Conservation (phyloP, 2,888 invertebrate species). For the Anoncus sp. region DNA sequence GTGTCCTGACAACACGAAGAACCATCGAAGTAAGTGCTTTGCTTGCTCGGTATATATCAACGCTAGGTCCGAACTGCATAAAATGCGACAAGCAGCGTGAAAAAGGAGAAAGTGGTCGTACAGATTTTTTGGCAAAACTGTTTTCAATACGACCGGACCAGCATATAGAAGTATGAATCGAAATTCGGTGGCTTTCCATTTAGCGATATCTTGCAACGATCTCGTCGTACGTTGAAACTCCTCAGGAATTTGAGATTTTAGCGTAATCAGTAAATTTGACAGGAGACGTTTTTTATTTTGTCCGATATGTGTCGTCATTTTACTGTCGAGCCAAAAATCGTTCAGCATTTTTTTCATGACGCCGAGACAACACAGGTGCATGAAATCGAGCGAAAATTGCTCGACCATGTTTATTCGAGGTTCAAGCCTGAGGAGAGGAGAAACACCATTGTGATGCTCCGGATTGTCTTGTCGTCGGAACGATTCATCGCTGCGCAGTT, state of each 20-base stretch:
- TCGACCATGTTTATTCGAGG: slow-evolving; percentile 38
- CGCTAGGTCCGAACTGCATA: slow-evolving; percentile 16
- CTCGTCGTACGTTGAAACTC: slow-evolving; percentile 64
- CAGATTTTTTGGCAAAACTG: slow-evolving; percentile 34
- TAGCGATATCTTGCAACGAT: slow-evolving; percentile 35
- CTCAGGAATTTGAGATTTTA: slow-evolving; percentile 32
- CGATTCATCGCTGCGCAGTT: slow-evolving; percentile 9
- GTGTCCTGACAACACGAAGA: not conserved
- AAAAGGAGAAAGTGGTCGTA: slow-evolving; percentile 58
- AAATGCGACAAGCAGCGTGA: slow-evolving; percentile 37
- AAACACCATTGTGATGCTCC: slow-evolving; percentile 5
- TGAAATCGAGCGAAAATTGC: slow-evolving; percentile 53
- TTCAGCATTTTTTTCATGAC: slow-evolving; percentile 54
- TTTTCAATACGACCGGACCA: slow-evolving; percentile 65
- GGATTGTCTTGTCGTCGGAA: slow-evolving; percentile 13
- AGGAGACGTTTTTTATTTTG: slow-evolving; percentile 7
- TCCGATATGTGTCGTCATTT: slow-evolving; percentile 4
- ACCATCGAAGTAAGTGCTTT: not conserved
- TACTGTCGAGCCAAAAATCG: slow-evolving; percentile 47
- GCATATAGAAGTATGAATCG: slow-evolving; percentile 64
- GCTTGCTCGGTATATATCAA: slow-evolving; percentile 11
- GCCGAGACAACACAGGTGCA: slow-evolving; percentile 59
- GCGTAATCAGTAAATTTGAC: not conserved
- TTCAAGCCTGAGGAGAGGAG: slow-evolving; percentile 5
- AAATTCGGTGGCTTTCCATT: slow-evolving; percentile 63